Conservation (phyloP, 2,113 vertebrate genomes). For the Alethe diademata region DNA sequence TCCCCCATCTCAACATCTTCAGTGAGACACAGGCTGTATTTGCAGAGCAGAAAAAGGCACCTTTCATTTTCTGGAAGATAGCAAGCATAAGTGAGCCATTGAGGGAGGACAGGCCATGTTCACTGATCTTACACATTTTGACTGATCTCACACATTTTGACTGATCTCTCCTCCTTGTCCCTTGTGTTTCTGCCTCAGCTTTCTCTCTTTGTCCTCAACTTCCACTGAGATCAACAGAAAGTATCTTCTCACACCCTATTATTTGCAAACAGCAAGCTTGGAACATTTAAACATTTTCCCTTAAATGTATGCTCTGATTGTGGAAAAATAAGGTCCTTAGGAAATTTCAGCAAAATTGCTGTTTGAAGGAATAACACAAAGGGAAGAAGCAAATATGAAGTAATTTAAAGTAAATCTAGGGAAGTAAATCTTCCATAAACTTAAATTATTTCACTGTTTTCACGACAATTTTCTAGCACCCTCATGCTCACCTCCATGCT, state of each 20-base stretch:
- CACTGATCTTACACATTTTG: conserved; percentile 11
- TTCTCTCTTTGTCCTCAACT: background rate
- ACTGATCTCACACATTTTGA: background rate
- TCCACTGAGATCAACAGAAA: background rate
- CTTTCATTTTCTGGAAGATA: background rate
- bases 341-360: background rate
- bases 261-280: background rate
- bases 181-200: background rate
- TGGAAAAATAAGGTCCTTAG: background rate
- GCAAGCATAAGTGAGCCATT: background rate
- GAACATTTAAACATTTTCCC: background rate
- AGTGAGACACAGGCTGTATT: background rate
- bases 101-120: background rate
- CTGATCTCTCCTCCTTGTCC: background rate
- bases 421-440: background rate
- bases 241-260: background rate
- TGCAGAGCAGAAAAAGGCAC: background rate
- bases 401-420: background rate
- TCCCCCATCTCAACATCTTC: background rate
- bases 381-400: background rate
- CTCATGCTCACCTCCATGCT: background rate
- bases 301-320: background rate
- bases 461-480: background rate
- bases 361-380: background rate
- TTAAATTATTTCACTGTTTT: background rate